Conservation (phyloP, 2,888 invertebrate genomes). For the Yponomeuta malinellus region DNA sequence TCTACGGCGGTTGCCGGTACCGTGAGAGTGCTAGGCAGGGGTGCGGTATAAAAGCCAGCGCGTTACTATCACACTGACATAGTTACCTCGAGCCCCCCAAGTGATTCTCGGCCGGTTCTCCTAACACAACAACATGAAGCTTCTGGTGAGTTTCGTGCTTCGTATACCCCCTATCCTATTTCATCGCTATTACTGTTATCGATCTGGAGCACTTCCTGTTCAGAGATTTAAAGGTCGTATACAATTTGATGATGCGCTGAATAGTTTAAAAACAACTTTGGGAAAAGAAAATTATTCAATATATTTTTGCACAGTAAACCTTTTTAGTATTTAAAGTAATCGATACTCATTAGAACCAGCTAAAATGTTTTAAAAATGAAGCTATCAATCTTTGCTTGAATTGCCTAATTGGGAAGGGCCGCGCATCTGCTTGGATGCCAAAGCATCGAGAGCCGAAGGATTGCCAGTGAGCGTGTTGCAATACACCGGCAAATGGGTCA, state of each 20-base stretch:
- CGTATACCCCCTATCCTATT: not conserved
- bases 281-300: not conserved
- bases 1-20: slow-evolving; percentile 7
- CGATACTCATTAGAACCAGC: not conserved
- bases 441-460: slow-evolving; percentile 24
- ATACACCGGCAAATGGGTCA: slow-evolving; percentile 51
- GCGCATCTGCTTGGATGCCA: slow-evolving; percentile 18
- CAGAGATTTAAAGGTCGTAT: not conserved
- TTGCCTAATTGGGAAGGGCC: slow-evolving; percentile 17
- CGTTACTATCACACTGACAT: slow-evolving; percentile 67
- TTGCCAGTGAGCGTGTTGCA: slow-evolving; percentile 44
- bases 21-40: slow-evolving; percentile 52
- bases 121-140: slow-evolving; percentile 56
- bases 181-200: not conserved
- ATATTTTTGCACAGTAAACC: too few relatives aligned
- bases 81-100: slow-evolving; percentile 55
- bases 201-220: slow-evolving; percentile 7
- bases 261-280: not conserved
- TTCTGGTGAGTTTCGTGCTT: slow-evolving; percentile 56
- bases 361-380: not conserved
- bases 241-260: too few relatives aligned
- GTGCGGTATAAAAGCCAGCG: slow-evolving; percentile 72
- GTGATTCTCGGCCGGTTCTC: slow-evolving; percentile 55
- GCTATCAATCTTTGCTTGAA: slow-evolving; percentile 20
- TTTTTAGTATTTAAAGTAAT: not conserved